Percentiles rank a stretch among this genome's conserved stretches.
These are phyloP conservation scores for Petrocephalus zakoni DNA, from an alignment of 2,113 vertebrate genomes.

Conservation along the genomic window DNA sequence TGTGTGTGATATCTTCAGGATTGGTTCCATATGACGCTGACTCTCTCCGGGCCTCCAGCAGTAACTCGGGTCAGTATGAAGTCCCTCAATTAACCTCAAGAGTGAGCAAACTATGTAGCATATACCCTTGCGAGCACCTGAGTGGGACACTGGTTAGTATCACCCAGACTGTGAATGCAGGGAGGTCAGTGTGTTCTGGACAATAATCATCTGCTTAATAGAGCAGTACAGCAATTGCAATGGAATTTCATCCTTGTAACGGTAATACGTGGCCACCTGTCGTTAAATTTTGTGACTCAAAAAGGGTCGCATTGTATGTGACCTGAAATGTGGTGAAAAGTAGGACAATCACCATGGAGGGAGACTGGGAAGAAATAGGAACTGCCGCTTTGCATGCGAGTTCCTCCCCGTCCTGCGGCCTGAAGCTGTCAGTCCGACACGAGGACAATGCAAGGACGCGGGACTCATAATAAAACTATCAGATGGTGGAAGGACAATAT, in stretches of 20 bases:
- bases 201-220: neutral
- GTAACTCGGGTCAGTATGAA: conserved; percentile 23
- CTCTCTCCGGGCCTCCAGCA: conserved; percentile 19
- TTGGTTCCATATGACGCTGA: conserved; percentile 45
- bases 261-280: neutral
- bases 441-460: conserved; percentile 48
- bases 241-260: neutral
- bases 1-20: conserved; percentile 44
- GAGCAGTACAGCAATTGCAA: neutral
- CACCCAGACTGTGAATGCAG: neutral
- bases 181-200: neutral
- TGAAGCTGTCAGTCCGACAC: conserved; percentile 52
- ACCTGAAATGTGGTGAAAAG: conserved; percentile 16
- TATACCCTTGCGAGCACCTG: neutral
- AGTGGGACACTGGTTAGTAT: neutral
- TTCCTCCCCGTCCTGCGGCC: conserved; percentile 38
- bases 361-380: neutral
- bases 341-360: neutral
- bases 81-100: neutral
- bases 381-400: neutral
- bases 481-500: conserved; percentile 50
- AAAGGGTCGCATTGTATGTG: conserved; percentile 14
- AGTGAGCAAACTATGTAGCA: neutral
- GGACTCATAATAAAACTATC: conserved; percentile 53
- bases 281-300: neutral